phyloP scores from a whole-genome alignment of 2,797 vertebrate species.

The Sebastes nivosus region DNA sequence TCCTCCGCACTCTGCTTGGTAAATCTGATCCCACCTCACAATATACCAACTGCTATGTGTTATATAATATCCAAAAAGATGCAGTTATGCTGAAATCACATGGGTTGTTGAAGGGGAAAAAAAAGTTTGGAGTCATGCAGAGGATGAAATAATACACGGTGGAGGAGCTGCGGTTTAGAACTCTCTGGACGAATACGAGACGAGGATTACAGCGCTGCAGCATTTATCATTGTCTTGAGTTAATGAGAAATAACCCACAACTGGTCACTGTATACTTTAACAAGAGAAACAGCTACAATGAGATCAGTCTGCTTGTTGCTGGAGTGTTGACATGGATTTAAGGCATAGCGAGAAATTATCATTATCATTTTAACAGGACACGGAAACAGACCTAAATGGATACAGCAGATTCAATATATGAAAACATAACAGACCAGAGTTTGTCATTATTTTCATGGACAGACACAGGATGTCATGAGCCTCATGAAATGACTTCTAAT shows the following conservation, averaged over 20 bases:
- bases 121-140: background rate
- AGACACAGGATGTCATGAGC: background rate
- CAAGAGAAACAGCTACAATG: background rate
- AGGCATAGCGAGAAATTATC: background rate
- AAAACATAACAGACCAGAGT: background rate
- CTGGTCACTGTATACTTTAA: background rate
- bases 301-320: background rate
- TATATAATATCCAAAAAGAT: slow-evolving; percentile 36
- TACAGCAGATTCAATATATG: background rate
- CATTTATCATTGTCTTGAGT: slow-evolving; percentile 19
- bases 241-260: slow-evolving; percentile 17
- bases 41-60: slow-evolving; percentile 8
- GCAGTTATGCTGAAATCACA: slow-evolving; percentile 29
- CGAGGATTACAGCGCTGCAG: slow-evolving; percentile 4
- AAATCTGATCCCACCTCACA: slow-evolving; percentile 28
- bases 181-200: background rate
- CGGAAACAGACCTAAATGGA: background rate
- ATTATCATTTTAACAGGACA: background rate
- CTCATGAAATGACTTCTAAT: slow-evolving; percentile 11
- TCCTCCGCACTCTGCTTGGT: slow-evolving; percentile 36
- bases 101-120: background rate
- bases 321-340: background rate
- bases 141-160: slow-evolving; percentile 26
- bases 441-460: background rate
- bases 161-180: background rate